These are phyloP conservation scores for Triops cancriformis DNA, from an alignment of 1,140 invertebrate species.

Conservation along the genomic window DNA sequence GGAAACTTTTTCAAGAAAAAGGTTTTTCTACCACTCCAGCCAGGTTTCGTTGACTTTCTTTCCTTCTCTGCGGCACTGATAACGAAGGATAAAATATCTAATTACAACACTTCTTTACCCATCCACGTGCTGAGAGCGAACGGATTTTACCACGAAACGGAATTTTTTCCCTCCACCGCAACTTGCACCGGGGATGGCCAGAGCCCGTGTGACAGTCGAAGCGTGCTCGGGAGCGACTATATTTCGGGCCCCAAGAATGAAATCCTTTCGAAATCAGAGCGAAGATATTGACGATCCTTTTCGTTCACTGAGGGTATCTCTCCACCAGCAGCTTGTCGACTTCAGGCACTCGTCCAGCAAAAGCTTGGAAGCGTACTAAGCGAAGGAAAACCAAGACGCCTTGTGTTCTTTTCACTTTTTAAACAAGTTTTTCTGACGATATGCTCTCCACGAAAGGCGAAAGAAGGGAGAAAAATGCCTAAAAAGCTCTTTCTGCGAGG, in stretches of 20 bases:
- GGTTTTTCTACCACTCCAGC: background rate
- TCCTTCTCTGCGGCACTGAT: background rate
- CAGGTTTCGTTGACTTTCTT: background rate
- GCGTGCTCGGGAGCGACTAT: conserved; percentile 2
- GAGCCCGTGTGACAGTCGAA: background rate
- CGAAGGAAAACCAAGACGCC: background rate
- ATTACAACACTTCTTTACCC: background rate
- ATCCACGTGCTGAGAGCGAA: background rate
- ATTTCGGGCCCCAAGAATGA: background rate
- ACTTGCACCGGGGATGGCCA: background rate
- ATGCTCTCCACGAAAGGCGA: background rate
- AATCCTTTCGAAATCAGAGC: background rate
- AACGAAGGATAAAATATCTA: conserved; percentile 10
- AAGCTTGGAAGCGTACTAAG: conserved; percentile 7
- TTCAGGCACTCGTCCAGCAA: conserved; percentile 12
- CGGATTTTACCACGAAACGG: background rate
- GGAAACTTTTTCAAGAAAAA: background rate
- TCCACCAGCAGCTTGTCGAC: background rate
- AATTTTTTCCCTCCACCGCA: background rate
- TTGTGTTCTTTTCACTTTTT: background rate
- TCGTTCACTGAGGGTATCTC: background rate
- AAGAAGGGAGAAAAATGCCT: background rate
- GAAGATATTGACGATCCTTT: conserved; percentile 5
- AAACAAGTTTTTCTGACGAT: background rate
- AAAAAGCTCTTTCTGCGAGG: background rate